Conservation (phyloP, 2,113 vertebrate species). For the Elephas maximus region DNA sequence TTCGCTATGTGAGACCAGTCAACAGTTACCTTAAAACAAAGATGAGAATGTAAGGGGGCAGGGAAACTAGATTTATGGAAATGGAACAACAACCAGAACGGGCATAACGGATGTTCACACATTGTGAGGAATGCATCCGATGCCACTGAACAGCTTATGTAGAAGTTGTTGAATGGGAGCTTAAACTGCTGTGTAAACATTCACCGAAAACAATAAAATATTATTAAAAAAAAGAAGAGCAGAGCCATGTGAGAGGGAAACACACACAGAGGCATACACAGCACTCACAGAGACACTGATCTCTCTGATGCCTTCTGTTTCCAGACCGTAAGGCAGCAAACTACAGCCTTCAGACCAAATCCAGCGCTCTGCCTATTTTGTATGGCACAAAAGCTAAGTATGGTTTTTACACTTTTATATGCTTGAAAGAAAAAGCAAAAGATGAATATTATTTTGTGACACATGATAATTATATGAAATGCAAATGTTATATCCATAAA, state of each 20-base stretch:
- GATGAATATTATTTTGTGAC: neutral
- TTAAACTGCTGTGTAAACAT: neutral
- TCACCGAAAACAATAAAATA: neutral
- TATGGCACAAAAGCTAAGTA: neutral
- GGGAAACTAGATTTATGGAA: neutral
- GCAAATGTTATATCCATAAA: neutral
- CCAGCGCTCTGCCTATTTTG: neutral
- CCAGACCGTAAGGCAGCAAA: neutral
- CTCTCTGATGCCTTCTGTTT: neutral
- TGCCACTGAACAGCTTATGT: neutral
- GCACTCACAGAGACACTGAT: neutral
- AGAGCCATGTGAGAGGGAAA: neutral
- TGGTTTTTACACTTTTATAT: neutral
- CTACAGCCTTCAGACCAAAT: neutral
- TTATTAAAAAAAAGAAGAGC: neutral
- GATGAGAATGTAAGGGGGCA: neutral
- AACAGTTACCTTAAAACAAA: neutral
- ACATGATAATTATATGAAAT: constrained; percentile 34
- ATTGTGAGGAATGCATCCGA: neutral
- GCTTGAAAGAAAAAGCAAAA: neutral
- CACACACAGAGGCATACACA: neutral
- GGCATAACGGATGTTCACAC: neutral
- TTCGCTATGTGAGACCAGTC: neutral
- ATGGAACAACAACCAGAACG: neutral
- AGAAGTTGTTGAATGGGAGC: neutral